A percentile compares a stretch with the other conserved stretches of the same genome.
phyloP scores from a whole-genome alignment of 2,113 vertebrate genomes.

The Leucoraja erinaceus region DNA sequence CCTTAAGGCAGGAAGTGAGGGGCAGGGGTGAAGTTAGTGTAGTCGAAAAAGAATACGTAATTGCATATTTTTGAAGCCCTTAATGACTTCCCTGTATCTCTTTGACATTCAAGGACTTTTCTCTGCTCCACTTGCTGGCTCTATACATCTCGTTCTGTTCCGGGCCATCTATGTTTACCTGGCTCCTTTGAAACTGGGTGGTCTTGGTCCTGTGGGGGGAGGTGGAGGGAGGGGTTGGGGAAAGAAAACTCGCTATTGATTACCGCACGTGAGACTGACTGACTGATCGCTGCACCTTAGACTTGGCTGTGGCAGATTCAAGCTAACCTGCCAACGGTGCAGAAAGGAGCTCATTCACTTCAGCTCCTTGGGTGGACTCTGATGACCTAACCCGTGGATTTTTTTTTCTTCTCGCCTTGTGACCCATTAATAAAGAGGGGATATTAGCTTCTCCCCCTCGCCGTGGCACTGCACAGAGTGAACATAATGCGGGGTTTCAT shows the following conservation, averaged over 20 bases:
- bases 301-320: slow-evolving; percentile 58
- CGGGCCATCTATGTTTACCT: slow-evolving; percentile 56
- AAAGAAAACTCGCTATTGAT: slow-evolving; percentile 56
- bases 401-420: slow-evolving; percentile 51
- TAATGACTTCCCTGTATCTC: not conserved
- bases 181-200: slow-evolving; percentile 57
- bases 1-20: not conserved
- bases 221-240: too few species aligned
- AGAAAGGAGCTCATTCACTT: slow-evolving; percentile 61
- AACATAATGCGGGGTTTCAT: slow-evolving; percentile 86
- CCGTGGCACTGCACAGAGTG: slow-evolving; percentile 63
- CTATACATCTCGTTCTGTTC: slow-evolving; percentile 40
- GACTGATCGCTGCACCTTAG: slow-evolving; percentile 59
- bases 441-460: slow-evolving; percentile 64
- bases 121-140: slow-evolving; percentile 43
- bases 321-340: slow-evolving; percentile 44
- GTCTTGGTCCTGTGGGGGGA: slow-evolving; percentile 46
- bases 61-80: not conserved
- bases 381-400: slow-evolving; percentile 75
- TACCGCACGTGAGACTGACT: slow-evolving; percentile 68
- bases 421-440: slow-evolving; percentile 65
- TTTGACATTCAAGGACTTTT: not conserved
- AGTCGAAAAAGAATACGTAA: not conserved
- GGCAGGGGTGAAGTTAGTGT: not conserved
- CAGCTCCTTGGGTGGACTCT: slow-evolving; percentile 58